phyloP scores from a whole-genome alignment of 2,113 vertebrate species.

The Nannospalax galili region DNA sequence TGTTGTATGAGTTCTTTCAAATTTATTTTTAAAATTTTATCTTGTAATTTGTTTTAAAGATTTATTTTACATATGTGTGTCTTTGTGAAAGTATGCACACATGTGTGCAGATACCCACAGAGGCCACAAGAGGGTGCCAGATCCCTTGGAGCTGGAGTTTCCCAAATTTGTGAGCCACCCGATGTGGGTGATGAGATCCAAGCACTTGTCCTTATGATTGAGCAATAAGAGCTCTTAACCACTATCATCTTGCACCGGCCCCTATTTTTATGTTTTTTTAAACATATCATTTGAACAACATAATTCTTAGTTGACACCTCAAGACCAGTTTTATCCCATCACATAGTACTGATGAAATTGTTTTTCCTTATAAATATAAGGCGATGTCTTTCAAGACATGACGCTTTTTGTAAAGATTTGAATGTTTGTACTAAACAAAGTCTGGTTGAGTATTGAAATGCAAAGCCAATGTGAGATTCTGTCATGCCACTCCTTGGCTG shows the following conservation, averaged over 20 bases:
- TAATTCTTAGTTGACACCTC: neutral
- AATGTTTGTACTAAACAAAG: neutral
- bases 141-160: neutral
- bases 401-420: slow-evolving; percentile 6
- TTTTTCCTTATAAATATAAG: slow-evolving; percentile 4
- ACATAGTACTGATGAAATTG: slow-evolving; percentile 3
- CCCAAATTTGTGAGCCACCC: neutral
- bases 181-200: neutral
- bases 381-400: neutral
- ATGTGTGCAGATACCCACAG: neutral
- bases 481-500: neutral
- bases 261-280: neutral
- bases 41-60: neutral
- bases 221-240: neutral
- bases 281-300: neutral
- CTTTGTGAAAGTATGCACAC: neutral
- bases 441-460: neutral
- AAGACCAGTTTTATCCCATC: slow-evolving; percentile 1
- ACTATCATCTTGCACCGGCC: neutral
- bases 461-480: accelerated
- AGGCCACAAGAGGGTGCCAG: neutral
- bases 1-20: neutral
- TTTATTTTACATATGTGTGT: neutral
- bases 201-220: neutral
- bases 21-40: neutral